A percentile compares a stretch with the other conserved stretches of the same genome.
These are phyloP conservation scores for Hestina assimilis DNA, from an alignment of 1,140 invertebrate species.

Conservation along the genomic window DNA sequence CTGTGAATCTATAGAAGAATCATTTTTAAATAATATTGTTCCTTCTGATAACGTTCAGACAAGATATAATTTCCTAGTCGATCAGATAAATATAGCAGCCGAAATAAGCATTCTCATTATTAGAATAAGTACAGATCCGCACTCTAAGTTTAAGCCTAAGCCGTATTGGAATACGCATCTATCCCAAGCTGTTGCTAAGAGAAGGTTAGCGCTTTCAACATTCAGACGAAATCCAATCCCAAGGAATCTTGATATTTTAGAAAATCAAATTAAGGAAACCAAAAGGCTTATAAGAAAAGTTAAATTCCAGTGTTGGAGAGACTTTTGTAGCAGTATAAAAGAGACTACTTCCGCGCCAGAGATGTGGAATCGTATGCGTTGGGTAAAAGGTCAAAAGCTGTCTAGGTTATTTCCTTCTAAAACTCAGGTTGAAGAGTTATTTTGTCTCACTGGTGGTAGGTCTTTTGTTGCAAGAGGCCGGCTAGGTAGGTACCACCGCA, in stretches of 20 bases:
- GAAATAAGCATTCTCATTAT: constrained; percentile 23
- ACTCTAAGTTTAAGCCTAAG: constrained; percentile 31
- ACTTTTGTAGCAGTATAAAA: constrained; percentile 1
- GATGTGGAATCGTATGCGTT: constrained; percentile 12
- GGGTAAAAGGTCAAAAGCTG: constrained; percentile 7
- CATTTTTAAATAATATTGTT: neutral
- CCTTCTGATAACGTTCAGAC: constrained; percentile 18
- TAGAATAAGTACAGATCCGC: constrained; percentile 20
- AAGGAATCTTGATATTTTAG: constrained; percentile 29
- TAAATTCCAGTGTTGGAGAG: neutral
- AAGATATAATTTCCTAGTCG: constrained; percentile 29
- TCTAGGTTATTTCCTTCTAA: neutral
- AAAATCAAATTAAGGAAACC: constrained; percentile 10
- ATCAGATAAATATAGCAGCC: constrained; percentile 21
- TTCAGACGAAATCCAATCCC: constrained; percentile 42
- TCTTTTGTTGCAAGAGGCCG: too few species aligned
- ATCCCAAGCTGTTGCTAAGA: constrained; percentile 34
- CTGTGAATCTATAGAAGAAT: neutral
- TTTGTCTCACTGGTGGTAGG: too few species aligned
- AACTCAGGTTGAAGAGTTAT: too few species aligned
- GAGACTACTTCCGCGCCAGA: neutral
- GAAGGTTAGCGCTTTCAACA: constrained; percentile 33
- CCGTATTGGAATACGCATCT: constrained; percentile 33
- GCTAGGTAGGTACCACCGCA: too few species aligned
- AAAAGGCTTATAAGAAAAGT: neutral